Conservation (phyloP, 2,113 vertebrate genomes). For the Macaca mulatta region DNA sequence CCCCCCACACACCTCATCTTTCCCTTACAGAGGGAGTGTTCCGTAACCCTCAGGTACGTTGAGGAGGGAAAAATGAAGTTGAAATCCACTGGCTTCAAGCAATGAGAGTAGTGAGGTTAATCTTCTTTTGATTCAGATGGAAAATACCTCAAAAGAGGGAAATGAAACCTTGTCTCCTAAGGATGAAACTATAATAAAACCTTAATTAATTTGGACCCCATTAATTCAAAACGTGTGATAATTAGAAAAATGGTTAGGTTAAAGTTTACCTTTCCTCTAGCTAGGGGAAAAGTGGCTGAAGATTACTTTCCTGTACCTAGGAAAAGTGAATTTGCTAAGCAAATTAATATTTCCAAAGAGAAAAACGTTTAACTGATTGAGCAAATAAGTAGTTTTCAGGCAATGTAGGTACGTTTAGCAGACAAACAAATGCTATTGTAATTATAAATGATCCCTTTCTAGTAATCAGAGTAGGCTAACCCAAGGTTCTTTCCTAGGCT, state of each 20-base stretch:
- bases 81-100: slow-evolving; percentile 70
- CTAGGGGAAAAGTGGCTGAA: slow-evolving; percentile 70
- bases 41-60: slow-evolving; percentile 60
- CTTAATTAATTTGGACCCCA: slow-evolving; percentile 81
- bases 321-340: slow-evolving; percentile 72
- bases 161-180: slow-evolving; percentile 79
- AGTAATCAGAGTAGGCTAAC: background rate
- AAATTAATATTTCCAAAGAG: slow-evolving; percentile 65
- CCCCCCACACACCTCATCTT: slow-evolving; percentile 59
- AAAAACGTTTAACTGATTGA: slow-evolving; percentile 52
- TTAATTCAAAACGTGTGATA: slow-evolving; percentile 80
- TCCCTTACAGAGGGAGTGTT: slow-evolving; percentile 53
- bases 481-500: background rate
- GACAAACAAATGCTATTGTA: slow-evolving; percentile 32
- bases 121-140: slow-evolving; percentile 74
- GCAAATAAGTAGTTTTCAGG: slow-evolving; percentile 49
- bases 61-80: slow-evolving; percentile 37
- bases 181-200: slow-evolving; percentile 79
- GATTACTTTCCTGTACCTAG: slow-evolving; percentile 62
- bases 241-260: slow-evolving; percentile 79
- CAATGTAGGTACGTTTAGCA: background rate
- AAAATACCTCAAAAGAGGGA: slow-evolving; percentile 78
- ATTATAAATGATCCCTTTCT: slow-evolving; percentile 44
- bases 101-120: slow-evolving; percentile 72
- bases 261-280: slow-evolving; percentile 78